Evolutionary conservation across 2,113 vertebrate genomes (phyloP).

Genomic region (Proteles cristata): DNA sequence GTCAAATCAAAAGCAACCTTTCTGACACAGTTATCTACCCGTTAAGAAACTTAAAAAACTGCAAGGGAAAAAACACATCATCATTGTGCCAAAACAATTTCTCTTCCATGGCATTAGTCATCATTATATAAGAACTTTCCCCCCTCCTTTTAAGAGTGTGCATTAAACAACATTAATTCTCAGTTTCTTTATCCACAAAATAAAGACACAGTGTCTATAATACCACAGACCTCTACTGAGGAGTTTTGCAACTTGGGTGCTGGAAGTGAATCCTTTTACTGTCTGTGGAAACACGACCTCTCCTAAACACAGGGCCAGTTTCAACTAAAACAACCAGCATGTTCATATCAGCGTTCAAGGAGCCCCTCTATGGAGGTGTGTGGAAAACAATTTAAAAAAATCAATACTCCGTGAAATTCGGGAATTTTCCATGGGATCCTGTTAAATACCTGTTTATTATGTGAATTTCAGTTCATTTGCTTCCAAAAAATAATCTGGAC

Average conservation of each 20-base stretch:
- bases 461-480: constrained; percentile 43
- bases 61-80: constrained; percentile 17
- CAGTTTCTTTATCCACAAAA: background rate
- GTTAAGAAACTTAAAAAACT: constrained; percentile 40
- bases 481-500: background rate
- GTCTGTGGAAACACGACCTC: background rate
- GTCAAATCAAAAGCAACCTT: constrained; percentile 48
- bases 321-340: background rate
- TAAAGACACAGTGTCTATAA: background rate
- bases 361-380: background rate
- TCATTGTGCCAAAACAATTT: constrained; percentile 35
- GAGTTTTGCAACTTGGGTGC: background rate
- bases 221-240: background rate
- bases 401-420: background rate
- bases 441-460: background rate
- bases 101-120: constrained; percentile 37
- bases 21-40: constrained; percentile 39
- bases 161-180: constrained; percentile 7
- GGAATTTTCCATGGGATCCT: constrained; percentile 10
- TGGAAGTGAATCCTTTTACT: background rate
- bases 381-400: background rate
- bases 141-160: background rate
- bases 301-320: background rate
- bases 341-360: background rate
- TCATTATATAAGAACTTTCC: background rate